phyloP scores from a whole-genome alignment of 64 coral and sea anemone genomes.

The Pocillopora verrucosa region DNA sequence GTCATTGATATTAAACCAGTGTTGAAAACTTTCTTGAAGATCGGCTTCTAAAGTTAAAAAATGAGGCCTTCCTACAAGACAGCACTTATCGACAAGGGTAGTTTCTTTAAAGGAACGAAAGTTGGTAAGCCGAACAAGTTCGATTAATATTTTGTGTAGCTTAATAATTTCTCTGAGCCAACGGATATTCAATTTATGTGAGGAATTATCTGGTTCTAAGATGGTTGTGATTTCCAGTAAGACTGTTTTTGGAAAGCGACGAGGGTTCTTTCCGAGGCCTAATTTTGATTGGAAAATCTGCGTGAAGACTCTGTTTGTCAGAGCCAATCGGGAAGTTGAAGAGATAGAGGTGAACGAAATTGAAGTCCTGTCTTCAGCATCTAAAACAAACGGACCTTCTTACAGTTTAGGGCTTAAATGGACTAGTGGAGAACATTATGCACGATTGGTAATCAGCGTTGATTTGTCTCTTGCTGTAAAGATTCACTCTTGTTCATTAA shows the following conservation, averaged over 20 bases:
- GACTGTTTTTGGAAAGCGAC: neutral
- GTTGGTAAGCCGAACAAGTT: slow-evolving; percentile 34
- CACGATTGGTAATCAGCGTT: slow-evolving; percentile 11
- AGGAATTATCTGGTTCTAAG: slow-evolving; percentile 1
- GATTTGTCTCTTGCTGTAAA: slow-evolving; percentile 39
- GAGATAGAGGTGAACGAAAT: slow-evolving; percentile 11
- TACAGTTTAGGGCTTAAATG: slow-evolving; percentile 23
- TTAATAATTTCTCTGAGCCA: neutral
- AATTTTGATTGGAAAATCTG: slow-evolving; percentile 7
- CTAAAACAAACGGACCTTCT: neutral
- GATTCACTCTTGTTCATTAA: slow-evolving; percentile 3
- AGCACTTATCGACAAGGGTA: slow-evolving; percentile 47
- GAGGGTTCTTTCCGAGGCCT: neutral
- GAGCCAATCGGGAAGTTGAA: neutral
- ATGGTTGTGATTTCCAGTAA: neutral
- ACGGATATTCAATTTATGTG: neutral
- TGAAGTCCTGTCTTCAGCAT: neutral
- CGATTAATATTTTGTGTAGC: slow-evolving; percentile 41
- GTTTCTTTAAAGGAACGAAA: slow-evolving; percentile 45
- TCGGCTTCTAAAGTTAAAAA: neutral
- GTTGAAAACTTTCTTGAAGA: slow-evolving; percentile 24
- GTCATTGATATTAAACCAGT: slow-evolving; percentile 8
- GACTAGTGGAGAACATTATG: slow-evolving; percentile 1
- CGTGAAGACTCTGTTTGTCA: slow-evolving; percentile 25
- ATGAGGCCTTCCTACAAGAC: slow-evolving; percentile 12